Conservation (phyloP, 2,888 invertebrate species). For the Pelosia muscerda region DNA sequence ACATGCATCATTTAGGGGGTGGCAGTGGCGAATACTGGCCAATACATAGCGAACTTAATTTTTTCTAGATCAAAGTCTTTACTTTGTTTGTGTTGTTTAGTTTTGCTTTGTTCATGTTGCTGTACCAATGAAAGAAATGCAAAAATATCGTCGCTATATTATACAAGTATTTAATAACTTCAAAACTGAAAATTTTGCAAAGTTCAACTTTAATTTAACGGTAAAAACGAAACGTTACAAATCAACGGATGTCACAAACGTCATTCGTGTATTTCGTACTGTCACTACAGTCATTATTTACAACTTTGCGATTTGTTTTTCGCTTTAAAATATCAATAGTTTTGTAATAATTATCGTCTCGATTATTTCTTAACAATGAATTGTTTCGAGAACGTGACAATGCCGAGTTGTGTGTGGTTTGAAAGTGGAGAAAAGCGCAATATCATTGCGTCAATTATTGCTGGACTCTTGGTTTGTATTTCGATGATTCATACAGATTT, state of each 20-base stretch:
- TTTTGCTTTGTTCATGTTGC: too few relatives aligned
- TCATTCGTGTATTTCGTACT: background rate
- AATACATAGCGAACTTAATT: too few relatives aligned
- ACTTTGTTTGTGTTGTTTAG: too few relatives aligned
- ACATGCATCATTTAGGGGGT: too few relatives aligned
- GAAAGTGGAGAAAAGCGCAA: slow-evolving; percentile 95
- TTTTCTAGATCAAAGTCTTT: too few relatives aligned
- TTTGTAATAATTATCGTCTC: slow-evolving; percentile 21
- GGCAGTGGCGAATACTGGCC: too few relatives aligned
- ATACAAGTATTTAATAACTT: too few relatives aligned
- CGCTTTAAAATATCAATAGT: slow-evolving; percentile 10
- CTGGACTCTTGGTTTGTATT: slow-evolving; percentile 94
- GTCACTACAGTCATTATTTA: slow-evolving; percentile 12
- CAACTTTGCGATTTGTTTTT: slow-evolving; percentile 35
- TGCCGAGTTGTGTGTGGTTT: slow-evolving; percentile 93
- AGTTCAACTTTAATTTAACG: background rate
- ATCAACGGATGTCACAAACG: background rate
- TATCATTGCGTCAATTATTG: slow-evolving; percentile 93
- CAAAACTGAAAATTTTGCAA: background rate
- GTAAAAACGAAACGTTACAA: background rate
- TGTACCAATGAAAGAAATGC: too few relatives aligned
- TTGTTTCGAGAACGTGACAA: slow-evolving; percentile 91
- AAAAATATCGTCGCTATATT: too few relatives aligned
- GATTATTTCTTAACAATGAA: slow-evolving; percentile 75
- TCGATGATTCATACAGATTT: slow-evolving; percentile 66